phyloP scores from a whole-genome alignment of 2,113 vertebrate species.

The Zeus faber region DNA sequence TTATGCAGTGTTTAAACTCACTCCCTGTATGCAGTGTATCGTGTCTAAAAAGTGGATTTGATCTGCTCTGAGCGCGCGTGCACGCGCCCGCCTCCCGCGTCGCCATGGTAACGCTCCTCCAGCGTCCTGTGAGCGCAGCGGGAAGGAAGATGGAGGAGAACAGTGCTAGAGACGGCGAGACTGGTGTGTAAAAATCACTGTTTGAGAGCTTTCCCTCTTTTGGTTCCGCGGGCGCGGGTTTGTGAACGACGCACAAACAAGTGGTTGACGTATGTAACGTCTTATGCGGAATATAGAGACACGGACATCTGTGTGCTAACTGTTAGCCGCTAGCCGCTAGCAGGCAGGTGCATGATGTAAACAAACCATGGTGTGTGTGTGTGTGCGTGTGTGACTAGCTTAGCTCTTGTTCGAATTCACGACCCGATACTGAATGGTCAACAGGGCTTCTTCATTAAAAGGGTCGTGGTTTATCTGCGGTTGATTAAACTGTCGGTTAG shows the following conservation, averaged over 20 bases:
- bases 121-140: conserved; percentile 64
- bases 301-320: conserved; percentile 34
- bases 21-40: too few relatives aligned
- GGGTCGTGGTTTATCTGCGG: too few relatives aligned
- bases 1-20: too few relatives aligned
- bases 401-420: too few relatives aligned
- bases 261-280: conserved; percentile 9
- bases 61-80: too few relatives aligned
- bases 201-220: neutral
- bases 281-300: neutral
- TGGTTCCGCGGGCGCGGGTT: neutral
- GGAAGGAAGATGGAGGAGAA: conserved; percentile 79
- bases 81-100: too few relatives aligned
- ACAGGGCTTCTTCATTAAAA: too few relatives aligned
- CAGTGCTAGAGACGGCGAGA: conserved; percentile 66
- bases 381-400: neutral
- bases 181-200: conserved; percentile 73
- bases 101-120: conserved; percentile 68
- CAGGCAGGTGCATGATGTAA: conserved; percentile 61
- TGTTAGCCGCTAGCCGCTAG: conserved; percentile 44
- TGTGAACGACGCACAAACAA: too few relatives aligned
- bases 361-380: conserved; percentile 31
- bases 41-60: too few relatives aligned
- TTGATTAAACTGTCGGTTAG: too few relatives aligned
- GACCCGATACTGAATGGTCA: too few relatives aligned